These are phyloP conservation scores for Cephus spinipes DNA, from an alignment of 2,888 invertebrate genomes.

Conservation along the genomic window DNA sequence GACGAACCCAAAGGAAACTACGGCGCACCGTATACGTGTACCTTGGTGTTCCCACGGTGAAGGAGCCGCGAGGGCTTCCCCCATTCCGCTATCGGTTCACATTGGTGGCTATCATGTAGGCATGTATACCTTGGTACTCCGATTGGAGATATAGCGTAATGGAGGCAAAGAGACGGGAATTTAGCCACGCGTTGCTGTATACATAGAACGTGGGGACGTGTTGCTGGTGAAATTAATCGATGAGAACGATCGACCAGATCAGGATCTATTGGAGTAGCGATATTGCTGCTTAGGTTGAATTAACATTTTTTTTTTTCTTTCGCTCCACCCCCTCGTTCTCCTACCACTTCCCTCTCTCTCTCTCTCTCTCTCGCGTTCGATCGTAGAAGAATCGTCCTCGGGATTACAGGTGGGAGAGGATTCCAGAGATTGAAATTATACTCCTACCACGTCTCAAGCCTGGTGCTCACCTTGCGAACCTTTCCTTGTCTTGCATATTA, in stretches of 20 bases:
- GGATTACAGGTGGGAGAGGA: background rate
- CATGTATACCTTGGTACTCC: background rate
- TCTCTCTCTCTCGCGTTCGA: background rate
- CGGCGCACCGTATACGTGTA: slow-evolving; percentile 14
- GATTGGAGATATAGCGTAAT: background rate
- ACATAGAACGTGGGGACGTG: background rate
- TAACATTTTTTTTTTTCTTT: background rate
- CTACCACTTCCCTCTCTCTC: too few species aligned
- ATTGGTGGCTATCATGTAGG: slow-evolving; percentile 31
- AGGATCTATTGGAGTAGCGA: background rate
- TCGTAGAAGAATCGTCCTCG: background rate
- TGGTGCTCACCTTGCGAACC: slow-evolving; percentile 88
- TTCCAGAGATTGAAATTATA: background rate
- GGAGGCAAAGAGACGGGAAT: background rate
- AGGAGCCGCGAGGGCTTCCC: slow-evolving; percentile 56
- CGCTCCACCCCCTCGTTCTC: background rate
- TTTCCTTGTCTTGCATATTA: slow-evolving; percentile 95
- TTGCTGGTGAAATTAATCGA: background rate
- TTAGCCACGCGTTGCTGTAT: background rate
- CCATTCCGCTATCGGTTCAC: slow-evolving; percentile 57
- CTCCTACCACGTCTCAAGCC: slow-evolving; percentile 25
- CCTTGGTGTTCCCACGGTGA: slow-evolving; percentile 58
- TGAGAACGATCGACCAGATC: background rate
- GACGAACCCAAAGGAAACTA: slow-evolving; percentile 44
- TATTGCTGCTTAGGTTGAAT: background rate